Base-by-base conservation (phyloP, 2,113 vertebrate genomes). In the Grallaria varia region DNA sequence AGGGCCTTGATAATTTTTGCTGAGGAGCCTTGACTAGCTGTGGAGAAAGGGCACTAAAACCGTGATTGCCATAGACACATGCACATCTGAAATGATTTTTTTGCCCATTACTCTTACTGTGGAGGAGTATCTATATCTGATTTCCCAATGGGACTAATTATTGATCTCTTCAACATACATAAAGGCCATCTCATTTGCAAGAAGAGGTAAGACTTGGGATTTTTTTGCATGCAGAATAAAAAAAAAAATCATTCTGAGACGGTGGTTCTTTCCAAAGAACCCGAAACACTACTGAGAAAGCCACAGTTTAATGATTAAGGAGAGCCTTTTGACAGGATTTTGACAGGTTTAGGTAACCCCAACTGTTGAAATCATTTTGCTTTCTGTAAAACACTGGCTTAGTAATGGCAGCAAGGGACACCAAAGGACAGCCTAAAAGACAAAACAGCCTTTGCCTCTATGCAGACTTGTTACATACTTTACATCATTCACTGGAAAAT, bases 21-120 rank as follows among this genome's bases (percentile, higher is more conserved):
- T 17, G 2, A 59, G 12, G 18, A 53, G 14, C 13, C 12, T 50
- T 30, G 49, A 55, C 39, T 59, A 44, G 28, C 28, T 50, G 35
- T 0, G 0, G 18, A 35, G 8, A 87, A 13, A 76, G 24, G 13
- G 27, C 19, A 42, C n/a, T 25, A 59, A 76, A 35, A 39, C 10
- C 53, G 4, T 17, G 16, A 80, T 1, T 82, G 44, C 19, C 42
- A 37, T 8, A 58, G 16, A 40, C 1, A 4, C 3, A 23, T 6
- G 10, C 28, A 33, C 19, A 63, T 37, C 21, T 81, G 39, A 72
- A 83, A 77, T 39, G 0, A 58, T 13, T 90, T 67, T 67, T 84
- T 59, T 31, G 49, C 4, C 31, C 7, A 21, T 35, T 71, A 22
- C 25, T n/a, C 17, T 72, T 62, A 67, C 31, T 37, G 22, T 8